phyloP scores from a whole-genome alignment of 2,888 invertebrate species.

The Pristionchus fissidentatus region DNA sequence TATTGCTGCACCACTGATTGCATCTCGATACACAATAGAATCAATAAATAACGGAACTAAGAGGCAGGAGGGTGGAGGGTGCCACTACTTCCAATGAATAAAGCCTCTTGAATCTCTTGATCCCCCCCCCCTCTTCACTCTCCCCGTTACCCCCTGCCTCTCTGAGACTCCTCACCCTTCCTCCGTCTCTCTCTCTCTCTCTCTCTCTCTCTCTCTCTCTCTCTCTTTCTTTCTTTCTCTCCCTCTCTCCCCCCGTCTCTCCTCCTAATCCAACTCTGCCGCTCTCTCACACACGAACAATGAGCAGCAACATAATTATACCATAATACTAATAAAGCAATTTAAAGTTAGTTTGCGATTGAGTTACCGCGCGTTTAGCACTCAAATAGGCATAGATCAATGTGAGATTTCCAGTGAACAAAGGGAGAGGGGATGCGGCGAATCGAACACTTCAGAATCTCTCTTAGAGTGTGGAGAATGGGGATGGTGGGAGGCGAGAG shows the following conservation, averaged over 20 bases:
- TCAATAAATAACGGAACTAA: too few relatives aligned
- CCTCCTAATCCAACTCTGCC: constrained; percentile 38
- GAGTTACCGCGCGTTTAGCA: too few relatives aligned
- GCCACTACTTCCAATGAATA: constrained; percentile 34
- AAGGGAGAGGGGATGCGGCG: background rate
- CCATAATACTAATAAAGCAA: constrained; percentile 3
- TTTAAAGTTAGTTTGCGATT: too few relatives aligned
- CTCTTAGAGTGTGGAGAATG: background rate
- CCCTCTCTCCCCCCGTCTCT: constrained; percentile 4
- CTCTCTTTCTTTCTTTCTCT: constrained; percentile 28
- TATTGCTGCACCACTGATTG: too few relatives aligned
- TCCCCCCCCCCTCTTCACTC: constrained; percentile 48
- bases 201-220: constrained; percentile 14
- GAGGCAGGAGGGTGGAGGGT: background rate
- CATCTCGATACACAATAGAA: too few relatives aligned
- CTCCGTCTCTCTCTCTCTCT: constrained; percentile 29
- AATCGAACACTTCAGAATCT: background rate
- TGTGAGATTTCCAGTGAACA: too few relatives aligned
- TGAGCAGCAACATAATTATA: constrained; percentile 18
- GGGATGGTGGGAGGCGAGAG: background rate
- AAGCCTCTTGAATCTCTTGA: constrained; percentile 38
- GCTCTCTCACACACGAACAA: constrained; percentile 26
- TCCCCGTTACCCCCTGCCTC: constrained; percentile 9
- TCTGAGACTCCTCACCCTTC: constrained; percentile 35
- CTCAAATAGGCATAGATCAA: background rate